These are phyloP conservation scores for Cephonodes hylas DNA, from an alignment of 2,888 invertebrate species.

Conservation along the genomic window DNA sequence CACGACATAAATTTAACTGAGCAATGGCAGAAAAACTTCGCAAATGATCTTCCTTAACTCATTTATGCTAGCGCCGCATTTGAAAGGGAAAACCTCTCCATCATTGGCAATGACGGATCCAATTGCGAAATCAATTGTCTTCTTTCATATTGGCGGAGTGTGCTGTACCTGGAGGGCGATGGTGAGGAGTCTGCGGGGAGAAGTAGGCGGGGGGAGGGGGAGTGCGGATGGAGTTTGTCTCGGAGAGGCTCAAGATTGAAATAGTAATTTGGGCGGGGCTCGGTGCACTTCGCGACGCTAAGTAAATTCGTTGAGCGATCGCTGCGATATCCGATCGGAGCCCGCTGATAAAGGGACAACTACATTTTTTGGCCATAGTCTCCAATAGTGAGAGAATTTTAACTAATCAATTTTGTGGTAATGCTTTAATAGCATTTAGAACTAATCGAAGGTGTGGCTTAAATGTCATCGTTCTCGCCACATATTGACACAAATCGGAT, in stretches of 20 bases:
- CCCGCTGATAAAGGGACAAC: background rate
- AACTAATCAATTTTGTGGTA: no score
- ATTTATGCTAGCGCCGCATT: background rate
- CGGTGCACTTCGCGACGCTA: conserved; percentile 52
- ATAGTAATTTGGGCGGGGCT: conserved; percentile 66
- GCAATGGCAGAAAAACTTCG: background rate
- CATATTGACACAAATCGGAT: no score
- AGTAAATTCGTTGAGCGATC: conserved; percentile 26
- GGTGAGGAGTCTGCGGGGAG: background rate
- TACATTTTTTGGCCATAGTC: background rate
- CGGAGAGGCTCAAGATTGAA: conserved; percentile 44
- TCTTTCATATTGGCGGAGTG: background rate
- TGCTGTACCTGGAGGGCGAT: background rate
- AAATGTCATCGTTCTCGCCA: no score
- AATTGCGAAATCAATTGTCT: conserved; percentile 7
- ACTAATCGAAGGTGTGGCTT: no score
- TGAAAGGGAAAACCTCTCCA: background rate
- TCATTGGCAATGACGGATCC: conserved; percentile 6
- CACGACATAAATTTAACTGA: background rate
- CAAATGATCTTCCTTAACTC: no score
- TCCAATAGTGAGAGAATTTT: background rate
- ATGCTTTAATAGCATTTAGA: no score
- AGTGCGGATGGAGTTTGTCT: background rate
- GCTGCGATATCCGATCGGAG: conserved; percentile 9
- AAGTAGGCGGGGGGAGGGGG: background rate